Evolutionary conservation across 2,888 invertebrate species (phyloP), one percentile per base, ranked within the genome.

Genomic region (Tuberolachnus salignus): DNA sequence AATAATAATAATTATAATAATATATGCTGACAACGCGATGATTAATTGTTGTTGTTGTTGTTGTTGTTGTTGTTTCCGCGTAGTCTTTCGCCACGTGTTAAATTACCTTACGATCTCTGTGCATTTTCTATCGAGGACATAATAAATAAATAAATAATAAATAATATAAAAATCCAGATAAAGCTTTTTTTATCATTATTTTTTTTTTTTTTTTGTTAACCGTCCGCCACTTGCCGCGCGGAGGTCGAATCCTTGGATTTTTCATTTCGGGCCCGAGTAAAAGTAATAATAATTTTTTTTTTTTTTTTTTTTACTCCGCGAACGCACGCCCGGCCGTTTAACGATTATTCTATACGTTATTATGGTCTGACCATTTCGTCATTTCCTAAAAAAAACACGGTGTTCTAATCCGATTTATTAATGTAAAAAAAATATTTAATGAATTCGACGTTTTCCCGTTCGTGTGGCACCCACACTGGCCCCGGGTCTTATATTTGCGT

Each of bases 181-280:
- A 53, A 59, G n/a, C 26, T 26, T 59, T 59, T 59, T 14, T 26
- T 34, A 34, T 34, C n/a, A n/a, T n/a, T n/a, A n/a, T n/a, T n/a
- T n/a, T n/a, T n/a, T n/a, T n/a, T n/a, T n/a, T n/a, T n/a, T n/a
- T n/a, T n/a, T n/a, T n/a, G n/a, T n/a, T n/a, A n/a, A n/a, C n/a
- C 34, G 34, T 34, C 3, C 6, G 6, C 6, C 6, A 34, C 34
- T 6, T 6, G 6, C 34, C 34, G 0, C 70, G 19, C 13, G 70
- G 57, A 70, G 70, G 70, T 57, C 70, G 6, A 44, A 21, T 69
- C 69, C 69, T 69, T 57, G 70, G 57, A 55, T 44, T 70, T n/a
- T 57, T 3, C 23, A 57, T 19, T n/a, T n/a, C 23, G 21, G 53
- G 6, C 21, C 14, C 14, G 16, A 70, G 42, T 70, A 55, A 55